These are phyloP conservation scores for Morpho deidamia DNA, from an alignment of 2,888 invertebrate genomes.

Conservation along the genomic window DNA sequence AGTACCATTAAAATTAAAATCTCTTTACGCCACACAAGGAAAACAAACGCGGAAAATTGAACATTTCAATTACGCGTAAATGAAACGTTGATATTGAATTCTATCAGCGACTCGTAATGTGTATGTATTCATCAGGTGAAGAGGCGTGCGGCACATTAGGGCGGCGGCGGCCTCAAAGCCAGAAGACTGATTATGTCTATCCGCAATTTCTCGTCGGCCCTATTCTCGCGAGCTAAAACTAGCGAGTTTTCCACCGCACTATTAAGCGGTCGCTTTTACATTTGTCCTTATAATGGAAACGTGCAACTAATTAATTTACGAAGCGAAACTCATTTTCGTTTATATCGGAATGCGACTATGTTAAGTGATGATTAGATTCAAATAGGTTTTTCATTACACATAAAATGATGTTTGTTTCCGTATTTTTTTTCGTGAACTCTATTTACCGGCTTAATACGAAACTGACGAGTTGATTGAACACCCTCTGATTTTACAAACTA, in stretches of 20 bases:
- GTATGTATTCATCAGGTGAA: conserved; percentile 70
- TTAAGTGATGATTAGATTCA: conserved; percentile 57
- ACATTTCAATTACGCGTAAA: conserved; percentile 39
- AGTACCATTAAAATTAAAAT: neutral
- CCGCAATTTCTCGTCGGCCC: conserved; percentile 76
- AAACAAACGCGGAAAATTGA: conserved; percentile 23
- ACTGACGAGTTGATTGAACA: too few species aligned
- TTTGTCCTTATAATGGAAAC: conserved; percentile 79
- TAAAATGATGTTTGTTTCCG: neutral
- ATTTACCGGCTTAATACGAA: too few species aligned
- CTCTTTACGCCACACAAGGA: neutral
- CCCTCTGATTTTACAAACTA: too few species aligned
- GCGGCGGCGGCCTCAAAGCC: conserved; percentile 74
- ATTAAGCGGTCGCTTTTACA: conserved; percentile 78
- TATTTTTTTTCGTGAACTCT: conserved; percentile 21
- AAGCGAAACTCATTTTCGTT: conserved; percentile 68
- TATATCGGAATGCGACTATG: conserved; percentile 76
- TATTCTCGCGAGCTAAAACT: conserved; percentile 77
- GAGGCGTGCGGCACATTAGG: conserved; percentile 69
- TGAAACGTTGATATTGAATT: conserved; percentile 44
- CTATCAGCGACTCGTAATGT: conserved; percentile 44
- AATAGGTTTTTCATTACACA: neutral
- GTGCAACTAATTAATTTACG: conserved; percentile 77
- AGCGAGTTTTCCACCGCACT: conserved; percentile 78
- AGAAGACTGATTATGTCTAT: conserved; percentile 79